These are phyloP conservation scores for Apis laboriosa DNA, from an alignment of 1,140 invertebrate genomes.

Conservation along the genomic window DNA sequence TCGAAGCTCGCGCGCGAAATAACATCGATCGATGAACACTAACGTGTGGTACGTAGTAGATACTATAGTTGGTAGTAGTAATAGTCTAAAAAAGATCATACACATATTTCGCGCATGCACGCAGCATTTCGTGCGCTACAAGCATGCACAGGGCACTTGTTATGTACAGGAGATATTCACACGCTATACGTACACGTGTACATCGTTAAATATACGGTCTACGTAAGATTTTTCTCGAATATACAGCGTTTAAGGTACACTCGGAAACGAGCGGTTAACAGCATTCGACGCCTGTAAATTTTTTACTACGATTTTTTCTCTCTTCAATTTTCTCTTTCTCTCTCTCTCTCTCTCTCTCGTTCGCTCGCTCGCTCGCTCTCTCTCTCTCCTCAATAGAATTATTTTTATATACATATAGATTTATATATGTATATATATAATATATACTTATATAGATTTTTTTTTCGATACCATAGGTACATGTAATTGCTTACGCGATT, in stretches of 20 bases:
- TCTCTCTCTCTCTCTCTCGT: too few species aligned
- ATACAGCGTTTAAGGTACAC: slow-evolving; percentile 23
- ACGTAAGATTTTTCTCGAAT: slow-evolving; percentile 3
- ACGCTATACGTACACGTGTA: slow-evolving; percentile 9
- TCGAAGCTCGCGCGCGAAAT: slow-evolving; percentile 26
- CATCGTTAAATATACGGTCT: slow-evolving; percentile 20
- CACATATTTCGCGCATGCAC: slow-evolving; percentile 37
- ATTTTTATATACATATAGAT: slow-evolving; percentile 8
- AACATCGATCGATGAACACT: slow-evolving; percentile 59
- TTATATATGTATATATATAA: slow-evolving; percentile 43
- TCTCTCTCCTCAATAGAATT: slow-evolving; percentile 17
- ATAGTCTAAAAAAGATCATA: slow-evolving; percentile 37
- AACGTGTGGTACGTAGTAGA: slow-evolving; percentile 47
- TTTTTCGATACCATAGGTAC: slow-evolving; percentile 59
- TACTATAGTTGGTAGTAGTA: slow-evolving; percentile 27
- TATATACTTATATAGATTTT: slow-evolving; percentile 49
- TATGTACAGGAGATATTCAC: slow-evolving; percentile 47
- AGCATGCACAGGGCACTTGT: slow-evolving; percentile 46
- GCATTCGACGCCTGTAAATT: slow-evolving; percentile 3
- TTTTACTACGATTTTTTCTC: background rate
- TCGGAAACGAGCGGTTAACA: slow-evolving; percentile 19
- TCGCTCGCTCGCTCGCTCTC: too few species aligned
- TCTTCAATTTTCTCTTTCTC: background rate
- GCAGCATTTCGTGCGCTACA: slow-evolving; percentile 27
- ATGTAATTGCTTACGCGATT: slow-evolving; percentile 59